Conservation (phyloP, 1,140 invertebrate genomes). For the Aporrectodea caliginosa region DNA sequence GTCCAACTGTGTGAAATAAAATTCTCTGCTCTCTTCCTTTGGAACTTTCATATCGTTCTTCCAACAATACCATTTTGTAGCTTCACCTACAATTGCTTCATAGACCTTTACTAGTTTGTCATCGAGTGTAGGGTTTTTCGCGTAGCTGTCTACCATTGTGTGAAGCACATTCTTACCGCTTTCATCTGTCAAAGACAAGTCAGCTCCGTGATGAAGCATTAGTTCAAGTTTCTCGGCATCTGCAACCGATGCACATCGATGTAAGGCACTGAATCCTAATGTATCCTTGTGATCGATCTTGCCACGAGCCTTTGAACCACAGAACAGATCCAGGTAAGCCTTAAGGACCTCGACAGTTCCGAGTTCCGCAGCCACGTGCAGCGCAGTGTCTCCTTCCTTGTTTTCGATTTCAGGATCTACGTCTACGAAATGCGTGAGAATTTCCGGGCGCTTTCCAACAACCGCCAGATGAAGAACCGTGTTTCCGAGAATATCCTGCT, state of each 20-base stretch:
- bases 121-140: not conserved
- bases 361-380: slow-evolving; percentile 44
- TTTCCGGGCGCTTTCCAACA: slow-evolving; percentile 42
- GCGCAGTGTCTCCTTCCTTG: slow-evolving; percentile 40
- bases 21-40: slow-evolving; percentile 17
- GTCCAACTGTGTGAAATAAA: slow-evolving; percentile 17
- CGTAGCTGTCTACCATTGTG: slow-evolving; percentile 14
- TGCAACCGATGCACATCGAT: slow-evolving; percentile 7
- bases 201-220: slow-evolving; percentile 16
- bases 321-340: slow-evolving; percentile 33
- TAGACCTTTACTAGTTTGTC: slow-evolving; percentile 22
- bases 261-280: slow-evolving; percentile 14
- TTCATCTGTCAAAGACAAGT: slow-evolving; percentile 14
- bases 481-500: slow-evolving; percentile 42
- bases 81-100: slow-evolving; percentile 10
- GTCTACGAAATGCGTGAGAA: slow-evolving; percentile 42
- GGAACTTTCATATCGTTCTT: slow-evolving; percentile 25
- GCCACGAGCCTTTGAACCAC: not conserved
- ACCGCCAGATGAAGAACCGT: slow-evolving; percentile 48
- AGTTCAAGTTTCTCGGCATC: slow-evolving; percentile 10
- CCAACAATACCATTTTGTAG: slow-evolving; percentile 26
- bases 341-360: slow-evolving; percentile 39
- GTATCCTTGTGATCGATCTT: slow-evolving; percentile 18
- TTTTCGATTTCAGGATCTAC: slow-evolving; percentile 38
- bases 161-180: slow-evolving; percentile 11